These are phyloP conservation scores for Lepeophtheirus nordmannii DNA, from an alignment of 2,888 invertebrate genomes.

Conservation along the genomic window DNA sequence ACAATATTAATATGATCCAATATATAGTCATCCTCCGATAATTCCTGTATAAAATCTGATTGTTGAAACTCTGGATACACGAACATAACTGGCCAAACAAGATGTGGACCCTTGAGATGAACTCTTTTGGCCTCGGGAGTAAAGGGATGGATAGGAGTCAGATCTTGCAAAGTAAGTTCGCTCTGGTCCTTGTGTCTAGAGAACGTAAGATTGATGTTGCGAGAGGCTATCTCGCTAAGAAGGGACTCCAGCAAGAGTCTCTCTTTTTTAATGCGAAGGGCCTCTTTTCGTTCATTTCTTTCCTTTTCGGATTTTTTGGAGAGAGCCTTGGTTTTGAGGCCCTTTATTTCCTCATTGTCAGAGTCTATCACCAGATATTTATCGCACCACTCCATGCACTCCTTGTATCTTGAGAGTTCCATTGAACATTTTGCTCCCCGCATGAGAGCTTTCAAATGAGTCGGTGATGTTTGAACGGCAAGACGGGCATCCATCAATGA, in stretches of 20 bases:
- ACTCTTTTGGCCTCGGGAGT: conserved; percentile 46
- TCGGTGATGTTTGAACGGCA: conserved; percentile 56
- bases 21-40: conserved; percentile 51
- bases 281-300: conserved; percentile 43
- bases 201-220: conserved; percentile 33
- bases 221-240: conserved; percentile 37
- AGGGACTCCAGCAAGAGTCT: conserved; percentile 37
- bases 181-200: conserved; percentile 20
- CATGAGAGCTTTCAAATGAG: conserved; percentile 58
- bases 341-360: conserved; percentile 42
- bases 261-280: conserved; percentile 33
- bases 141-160: conserved; percentile 50
- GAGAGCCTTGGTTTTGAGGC: conserved; percentile 42
- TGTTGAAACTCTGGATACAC: conserved; percentile 73
- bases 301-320: conserved; percentile 40
- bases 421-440: conserved; percentile 59
- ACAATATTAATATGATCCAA: conserved; percentile 32
- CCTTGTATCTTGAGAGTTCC: conserved; percentile 49
- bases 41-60: conserved; percentile 69
- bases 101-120: conserved; percentile 35
- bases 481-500: conserved; percentile 60
- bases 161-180: conserved; percentile 26
- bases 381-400: conserved; percentile 55
- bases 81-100: conserved; percentile 75
- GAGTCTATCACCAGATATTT: conserved; percentile 45